Evolutionary conservation across 1,140 invertebrate genomes (phyloP).

Genomic region (Drosophila parabipectinata): DNA sequence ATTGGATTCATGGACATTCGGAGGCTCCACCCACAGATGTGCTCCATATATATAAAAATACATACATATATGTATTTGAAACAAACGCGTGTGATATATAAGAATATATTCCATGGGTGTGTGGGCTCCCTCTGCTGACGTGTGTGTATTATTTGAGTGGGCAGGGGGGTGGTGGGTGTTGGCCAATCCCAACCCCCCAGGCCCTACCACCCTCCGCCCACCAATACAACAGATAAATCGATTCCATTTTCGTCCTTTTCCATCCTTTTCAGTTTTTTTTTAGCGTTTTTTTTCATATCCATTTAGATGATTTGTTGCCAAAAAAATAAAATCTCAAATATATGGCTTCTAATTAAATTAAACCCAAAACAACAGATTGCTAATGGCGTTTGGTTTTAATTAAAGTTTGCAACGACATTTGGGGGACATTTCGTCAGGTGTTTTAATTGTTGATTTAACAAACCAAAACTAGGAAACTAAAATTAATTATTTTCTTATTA

Average conservation of each 20-base stretch:
- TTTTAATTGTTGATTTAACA: background rate
- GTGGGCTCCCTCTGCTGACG: slow-evolving; percentile 25
- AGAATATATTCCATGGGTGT: slow-evolving; percentile 14
- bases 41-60: background rate
- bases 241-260: slow-evolving; percentile 53
- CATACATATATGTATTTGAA: slow-evolving; percentile 24
- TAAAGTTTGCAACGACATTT: slow-evolving; percentile 19
- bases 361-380: slow-evolving; percentile 30
- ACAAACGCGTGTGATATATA: slow-evolving; percentile 50
- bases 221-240: slow-evolving; percentile 80
- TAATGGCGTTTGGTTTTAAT: slow-evolving; percentile 43
- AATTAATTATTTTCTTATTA: too few relatives aligned
- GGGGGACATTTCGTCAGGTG: slow-evolving; percentile 14
- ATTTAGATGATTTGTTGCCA: slow-evolving; percentile 46
- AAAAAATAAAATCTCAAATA: slow-evolving; percentile 16
- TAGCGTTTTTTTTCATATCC: slow-evolving; percentile 20
- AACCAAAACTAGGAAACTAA: background rate
- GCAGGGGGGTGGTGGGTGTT: slow-evolving; percentile 4
- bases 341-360: slow-evolving; percentile 39
- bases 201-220: slow-evolving; percentile 1
- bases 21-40: slow-evolving; percentile 72
- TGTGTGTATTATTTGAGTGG: slow-evolving; percentile 22
- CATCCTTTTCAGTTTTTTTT: slow-evolving; percentile 20
- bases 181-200: background rate
- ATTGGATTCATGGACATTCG: slow-evolving; percentile 58